Evolutionary conservation across 2,797 vertebrate genomes (phyloP).

Genomic region (Periparus ater): DNA sequence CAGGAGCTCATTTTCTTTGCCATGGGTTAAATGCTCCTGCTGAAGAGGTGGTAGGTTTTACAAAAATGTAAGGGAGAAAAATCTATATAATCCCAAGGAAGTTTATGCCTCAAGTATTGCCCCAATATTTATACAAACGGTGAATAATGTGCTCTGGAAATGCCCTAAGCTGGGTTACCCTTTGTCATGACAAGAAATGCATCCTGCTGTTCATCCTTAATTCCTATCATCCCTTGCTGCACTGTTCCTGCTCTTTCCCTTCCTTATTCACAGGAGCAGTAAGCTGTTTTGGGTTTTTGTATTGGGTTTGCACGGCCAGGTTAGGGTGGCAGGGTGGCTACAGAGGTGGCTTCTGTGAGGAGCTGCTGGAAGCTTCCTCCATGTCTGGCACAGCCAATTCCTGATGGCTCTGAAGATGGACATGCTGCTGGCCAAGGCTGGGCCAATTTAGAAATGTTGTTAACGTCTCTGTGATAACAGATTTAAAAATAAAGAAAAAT

Average conservation of each 20-base stretch:
- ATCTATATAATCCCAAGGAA: neutral
- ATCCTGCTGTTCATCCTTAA: neutral
- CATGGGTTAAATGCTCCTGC: neutral
- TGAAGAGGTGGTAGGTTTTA: neutral
- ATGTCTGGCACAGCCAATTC: rapidly evolving
- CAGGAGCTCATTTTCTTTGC: neutral
- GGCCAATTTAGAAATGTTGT: neutral
- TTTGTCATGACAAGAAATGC: neutral
- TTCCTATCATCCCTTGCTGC: neutral
- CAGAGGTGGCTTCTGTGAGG: neutral
- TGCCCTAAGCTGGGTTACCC: neutral
- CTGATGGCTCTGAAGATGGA: neutral
- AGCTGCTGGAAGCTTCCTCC: neutral
- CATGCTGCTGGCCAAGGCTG: neutral
- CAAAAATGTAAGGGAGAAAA: neutral
- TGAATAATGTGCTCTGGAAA: neutral
- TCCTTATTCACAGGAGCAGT: neutral
- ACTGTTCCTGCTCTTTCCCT: neutral
- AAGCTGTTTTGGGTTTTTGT: neutral
- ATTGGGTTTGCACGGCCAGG: rapidly evolving
- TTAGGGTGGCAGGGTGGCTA: neutral
- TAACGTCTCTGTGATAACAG: neutral
- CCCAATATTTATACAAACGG: neutral
- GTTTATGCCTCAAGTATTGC: neutral
- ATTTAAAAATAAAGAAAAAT: neutral